Conservation (phyloP, 1,140 invertebrate genomes). For the Phenacoccus solenopsis region DNA sequence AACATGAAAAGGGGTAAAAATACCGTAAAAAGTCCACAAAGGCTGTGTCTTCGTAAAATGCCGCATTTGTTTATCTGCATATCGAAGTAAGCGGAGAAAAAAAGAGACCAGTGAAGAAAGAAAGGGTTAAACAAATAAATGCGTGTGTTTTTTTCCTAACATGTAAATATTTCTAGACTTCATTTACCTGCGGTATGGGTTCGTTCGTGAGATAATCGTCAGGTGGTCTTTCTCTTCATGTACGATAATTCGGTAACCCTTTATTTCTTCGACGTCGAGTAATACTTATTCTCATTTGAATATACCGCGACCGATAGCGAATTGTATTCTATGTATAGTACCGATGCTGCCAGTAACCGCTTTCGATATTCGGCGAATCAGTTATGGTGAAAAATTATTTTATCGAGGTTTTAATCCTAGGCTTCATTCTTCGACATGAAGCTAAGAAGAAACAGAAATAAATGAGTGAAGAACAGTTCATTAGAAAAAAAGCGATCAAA, state of each 20-base stretch:
- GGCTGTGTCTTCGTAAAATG: neutral
- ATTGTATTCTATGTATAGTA: too few species aligned
- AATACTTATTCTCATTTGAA: neutral
- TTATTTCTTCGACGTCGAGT: neutral
- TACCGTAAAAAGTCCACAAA: slow-evolving; percentile 15
- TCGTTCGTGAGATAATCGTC: slow-evolving; percentile 12
- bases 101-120: too few species aligned
- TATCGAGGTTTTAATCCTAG: too few species aligned
- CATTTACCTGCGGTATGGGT: slow-evolving; percentile 11
- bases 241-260: neutral
- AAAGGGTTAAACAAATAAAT: slow-evolving; percentile 16
- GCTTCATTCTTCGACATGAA: too few species aligned
- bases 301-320: neutral
- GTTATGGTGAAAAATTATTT: too few species aligned
- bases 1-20: slow-evolving; percentile 7
- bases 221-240: slow-evolving; percentile 13
- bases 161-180: slow-evolving; percentile 9
- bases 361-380: too few species aligned
- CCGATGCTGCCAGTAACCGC: too few species aligned
- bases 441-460: too few species aligned
- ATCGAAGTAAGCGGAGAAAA: neutral
- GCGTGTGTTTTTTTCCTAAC: slow-evolving; percentile 1
- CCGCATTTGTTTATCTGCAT: slow-evolving; percentile 13
- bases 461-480: too few species aligned
- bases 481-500: too few species aligned